Conservation (phyloP, 2,888 invertebrate species). For the Lycocerus yunnanus region DNA sequence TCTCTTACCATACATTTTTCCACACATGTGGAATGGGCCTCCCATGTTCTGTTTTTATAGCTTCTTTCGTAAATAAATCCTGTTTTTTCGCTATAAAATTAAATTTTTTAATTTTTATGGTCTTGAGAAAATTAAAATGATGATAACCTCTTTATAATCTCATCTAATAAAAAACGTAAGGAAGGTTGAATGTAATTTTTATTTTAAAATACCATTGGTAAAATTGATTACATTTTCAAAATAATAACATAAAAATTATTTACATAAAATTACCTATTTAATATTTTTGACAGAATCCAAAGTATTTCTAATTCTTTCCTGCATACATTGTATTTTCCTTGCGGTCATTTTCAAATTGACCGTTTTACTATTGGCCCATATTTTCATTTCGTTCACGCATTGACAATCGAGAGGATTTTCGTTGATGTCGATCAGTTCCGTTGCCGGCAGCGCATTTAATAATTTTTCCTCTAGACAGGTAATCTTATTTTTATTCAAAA, state of each 20-base stretch:
- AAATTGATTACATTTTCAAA: neutral
- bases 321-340: slow-evolving; percentile 20
- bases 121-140: neutral
- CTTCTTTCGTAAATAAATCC: neutral
- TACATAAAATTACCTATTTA: neutral
- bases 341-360: slow-evolving; percentile 9
- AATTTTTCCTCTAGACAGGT: slow-evolving; percentile 8
- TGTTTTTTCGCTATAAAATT: neutral
- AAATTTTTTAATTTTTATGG: neutral
- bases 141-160: neutral
- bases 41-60: neutral
- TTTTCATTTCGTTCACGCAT: slow-evolving; percentile 16
- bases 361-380: slow-evolving; percentile 9
- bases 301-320: slow-evolving; percentile 12
- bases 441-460: neutral
- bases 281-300: slow-evolving; percentile 14
- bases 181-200: neutral
- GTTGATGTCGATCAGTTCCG: slow-evolving; percentile 7
- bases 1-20: neutral
- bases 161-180: neutral
- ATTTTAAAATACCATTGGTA: neutral
- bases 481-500: slow-evolving; percentile 15
- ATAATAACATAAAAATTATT: neutral
- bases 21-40: neutral
- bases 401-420: slow-evolving; percentile 19